Evolutionary conservation across 2,797 vertebrate genomes (phyloP).

Genomic region (Enteromius argenteus): DNA sequence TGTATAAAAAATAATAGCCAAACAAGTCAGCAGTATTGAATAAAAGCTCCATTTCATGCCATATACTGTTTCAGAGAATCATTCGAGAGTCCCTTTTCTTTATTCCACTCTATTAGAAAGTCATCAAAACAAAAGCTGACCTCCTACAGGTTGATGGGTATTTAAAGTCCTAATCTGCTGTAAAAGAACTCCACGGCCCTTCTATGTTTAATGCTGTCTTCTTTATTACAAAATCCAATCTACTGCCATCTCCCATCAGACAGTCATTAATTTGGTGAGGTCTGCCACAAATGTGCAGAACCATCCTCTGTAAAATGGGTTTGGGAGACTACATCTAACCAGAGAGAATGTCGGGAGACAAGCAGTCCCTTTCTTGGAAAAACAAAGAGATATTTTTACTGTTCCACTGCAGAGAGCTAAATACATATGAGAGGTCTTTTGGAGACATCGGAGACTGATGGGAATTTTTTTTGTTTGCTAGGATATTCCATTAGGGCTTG

Average conservation of each 20-base stretch:
- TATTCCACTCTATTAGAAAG: slow-evolving; percentile 11
- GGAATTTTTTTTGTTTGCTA: slow-evolving; percentile 12
- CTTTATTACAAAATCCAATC: slow-evolving; percentile 72
- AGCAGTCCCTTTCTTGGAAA: slow-evolving; percentile 14
- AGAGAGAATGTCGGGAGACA: slow-evolving; percentile 35
- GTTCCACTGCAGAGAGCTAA: not conserved
- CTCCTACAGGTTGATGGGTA: slow-evolving; percentile 10
- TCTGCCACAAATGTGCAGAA: slow-evolving; percentile 67
- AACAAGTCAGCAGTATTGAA: not conserved
- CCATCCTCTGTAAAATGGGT: slow-evolving; percentile 74
- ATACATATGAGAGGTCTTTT: slow-evolving; percentile 39
- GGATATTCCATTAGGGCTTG: slow-evolving; percentile 28
- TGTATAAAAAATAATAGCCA: not conserved
- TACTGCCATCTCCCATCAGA: slow-evolving; percentile 69
- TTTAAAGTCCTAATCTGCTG: slow-evolving; percentile 20
- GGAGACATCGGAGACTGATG: slow-evolving; percentile 11
- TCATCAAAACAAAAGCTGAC: slow-evolving; percentile 34
- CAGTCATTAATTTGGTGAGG: slow-evolving; percentile 72
- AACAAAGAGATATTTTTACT: slow-evolving; percentile 35
- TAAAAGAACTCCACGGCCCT: slow-evolving; percentile 8
- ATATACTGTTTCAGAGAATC: slow-evolving; percentile 19
- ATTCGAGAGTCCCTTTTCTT: not conserved
- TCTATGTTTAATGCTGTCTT: slow-evolving; percentile 42
- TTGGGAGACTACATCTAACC: slow-evolving; percentile 67
- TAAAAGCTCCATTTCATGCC: not conserved